Conservation (phyloP, 2,888 invertebrate species). For the Glyphotaelius pellucidus region DNA sequence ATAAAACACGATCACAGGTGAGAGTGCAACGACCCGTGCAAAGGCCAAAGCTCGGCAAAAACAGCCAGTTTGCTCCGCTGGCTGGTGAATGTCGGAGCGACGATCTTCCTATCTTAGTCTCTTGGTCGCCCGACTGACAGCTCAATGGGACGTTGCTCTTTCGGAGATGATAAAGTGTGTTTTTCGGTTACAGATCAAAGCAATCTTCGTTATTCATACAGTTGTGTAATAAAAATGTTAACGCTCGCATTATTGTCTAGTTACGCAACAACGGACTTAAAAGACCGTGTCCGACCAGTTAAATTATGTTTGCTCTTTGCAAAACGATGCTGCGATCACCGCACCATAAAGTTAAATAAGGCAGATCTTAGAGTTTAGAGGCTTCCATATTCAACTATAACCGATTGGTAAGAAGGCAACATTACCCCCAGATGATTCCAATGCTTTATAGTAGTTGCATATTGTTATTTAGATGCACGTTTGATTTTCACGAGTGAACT, state of each 20-base stretch:
- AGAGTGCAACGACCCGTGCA: constrained; percentile 22
- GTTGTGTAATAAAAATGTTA: constrained; percentile 11
- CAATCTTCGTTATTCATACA: constrained; percentile 9
- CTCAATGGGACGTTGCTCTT: constrained; percentile 33
- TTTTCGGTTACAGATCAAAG: constrained; percentile 40
- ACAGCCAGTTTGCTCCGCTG: background rate
- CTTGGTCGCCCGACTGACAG: constrained; percentile 24
- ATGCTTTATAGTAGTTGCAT: background rate
- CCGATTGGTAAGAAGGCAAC: background rate
- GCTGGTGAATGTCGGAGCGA: constrained; percentile 13
- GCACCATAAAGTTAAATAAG: background rate
- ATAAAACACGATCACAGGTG: constrained; percentile 31
- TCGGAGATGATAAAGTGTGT: constrained; percentile 13
- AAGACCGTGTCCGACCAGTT: background rate
- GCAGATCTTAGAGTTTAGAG: background rate
- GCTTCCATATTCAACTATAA: background rate
- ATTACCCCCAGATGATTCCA: background rate
- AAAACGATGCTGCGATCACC: background rate
- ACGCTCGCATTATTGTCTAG: constrained; percentile 27
- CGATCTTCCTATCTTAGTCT: background rate
- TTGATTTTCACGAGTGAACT: background rate
- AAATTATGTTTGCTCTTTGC: background rate
- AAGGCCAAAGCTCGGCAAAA: background rate
- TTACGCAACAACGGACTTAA: constrained; percentile 6
- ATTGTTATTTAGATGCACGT: too few relatives aligned